Base-by-base conservation (phyloP, 2,888 invertebrate species). In the Melikaiella ostensackeni region DNA sequence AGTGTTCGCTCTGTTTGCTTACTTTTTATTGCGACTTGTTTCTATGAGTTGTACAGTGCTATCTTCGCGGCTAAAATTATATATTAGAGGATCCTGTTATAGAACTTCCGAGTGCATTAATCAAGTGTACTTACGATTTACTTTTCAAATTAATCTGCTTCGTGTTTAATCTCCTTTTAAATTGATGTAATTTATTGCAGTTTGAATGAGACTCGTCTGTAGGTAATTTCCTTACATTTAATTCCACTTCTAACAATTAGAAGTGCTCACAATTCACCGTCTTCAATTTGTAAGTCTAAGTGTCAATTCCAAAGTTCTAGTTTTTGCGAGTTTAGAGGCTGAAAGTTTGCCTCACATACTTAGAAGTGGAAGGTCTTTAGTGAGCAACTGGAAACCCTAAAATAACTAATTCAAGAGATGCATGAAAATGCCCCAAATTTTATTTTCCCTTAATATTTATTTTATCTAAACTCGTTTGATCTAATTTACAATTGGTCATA, bases 171-270 rank as follows among this genome's bases (percentile, higher is more conserved):
- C 24, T 66, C 27, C 42, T 27, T 42, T 66, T 46, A 66, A 66
- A 66, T 66, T 42, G 24, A 66, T 38, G 24, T 66, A 66, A 66
- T 42, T 66, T 42, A 66, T 42, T 66, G 42, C 66, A 42, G 66
- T 66, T 66, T 64, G 24, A 66, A 66, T 66, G 46, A 66, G 42
- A 42, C 66, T 66, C 42, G 38, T 66, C 24, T 46, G 13, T 66
- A 66, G 66, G 24, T 46, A 46, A 66, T 66, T 46, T 66, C 42
- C 42, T 66, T 30, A 66, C 66, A 66, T 38, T 19, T 27, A 66
- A 66, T 66, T 66, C 66, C 38, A 66, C 66, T 46, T 42, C 66
- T 66, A 24, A 27, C 42, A 66, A 42, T 66, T 66, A 66, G 66
- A 46, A 46, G 46, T 66, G 66, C 66, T 42, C 38, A 21, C 38